Conservation (phyloP, 2,113 vertebrate species). For the Notechis scutatus region DNA sequence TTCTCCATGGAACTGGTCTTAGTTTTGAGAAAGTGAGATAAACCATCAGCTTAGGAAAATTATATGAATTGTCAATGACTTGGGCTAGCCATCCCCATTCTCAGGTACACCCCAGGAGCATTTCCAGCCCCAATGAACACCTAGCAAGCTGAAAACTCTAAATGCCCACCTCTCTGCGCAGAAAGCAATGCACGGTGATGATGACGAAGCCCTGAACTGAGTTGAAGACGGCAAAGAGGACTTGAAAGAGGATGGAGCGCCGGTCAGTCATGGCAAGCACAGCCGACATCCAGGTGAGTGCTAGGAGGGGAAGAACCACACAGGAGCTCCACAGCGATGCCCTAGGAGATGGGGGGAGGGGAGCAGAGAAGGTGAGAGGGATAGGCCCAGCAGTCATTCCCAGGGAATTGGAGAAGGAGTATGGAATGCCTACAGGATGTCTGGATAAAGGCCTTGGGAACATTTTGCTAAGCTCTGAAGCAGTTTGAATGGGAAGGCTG, state of each 20-base stretch:
- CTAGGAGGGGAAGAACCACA: constrained; percentile 91
- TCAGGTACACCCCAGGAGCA: neutral
- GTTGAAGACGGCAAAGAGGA: constrained; percentile 93
- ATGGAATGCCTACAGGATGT: neutral
- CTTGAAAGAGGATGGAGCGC: constrained; percentile 92
- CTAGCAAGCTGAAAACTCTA: neutral
- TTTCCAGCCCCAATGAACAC: neutral
- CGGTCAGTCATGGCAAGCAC: constrained; percentile 98
- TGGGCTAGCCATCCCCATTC: neutral
- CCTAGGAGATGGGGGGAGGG: constrained; percentile 67
- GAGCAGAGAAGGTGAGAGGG: constrained; percentile 41
- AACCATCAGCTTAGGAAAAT: neutral
- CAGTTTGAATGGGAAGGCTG: neutral
- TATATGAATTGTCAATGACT: neutral
- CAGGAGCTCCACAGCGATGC: constrained; percentile 89
- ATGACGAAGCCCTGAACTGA: constrained; percentile 97
- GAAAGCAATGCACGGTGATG: constrained; percentile 94
- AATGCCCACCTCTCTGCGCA: constrained; percentile 89
- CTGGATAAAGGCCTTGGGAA: neutral
- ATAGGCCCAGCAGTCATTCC: rapidly evolving
- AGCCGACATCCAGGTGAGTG: constrained; percentile 98
- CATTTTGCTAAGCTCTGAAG: neutral
- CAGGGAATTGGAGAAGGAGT: neutral
- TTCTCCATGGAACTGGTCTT: no score
- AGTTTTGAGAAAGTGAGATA: neutral